These are phyloP conservation scores for Chondrosia reniformis DNA, from an alignment of 37 sponge, comb jelly and placozoan species.

Conservation along the genomic window DNA sequence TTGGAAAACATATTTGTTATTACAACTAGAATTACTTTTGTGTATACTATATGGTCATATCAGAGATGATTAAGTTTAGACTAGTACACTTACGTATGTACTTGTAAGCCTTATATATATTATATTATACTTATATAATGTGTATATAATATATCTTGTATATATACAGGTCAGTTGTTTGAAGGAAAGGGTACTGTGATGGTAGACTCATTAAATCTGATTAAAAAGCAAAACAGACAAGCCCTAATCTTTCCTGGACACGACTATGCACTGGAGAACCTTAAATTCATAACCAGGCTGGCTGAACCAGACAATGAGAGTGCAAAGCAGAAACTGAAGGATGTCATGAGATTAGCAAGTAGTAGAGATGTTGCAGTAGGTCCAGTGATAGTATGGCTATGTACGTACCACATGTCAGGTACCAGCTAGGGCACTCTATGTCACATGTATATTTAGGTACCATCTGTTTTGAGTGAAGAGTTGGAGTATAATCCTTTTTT, in stretches of 20 bases:
- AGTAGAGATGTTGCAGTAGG: neutral
- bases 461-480: conserved; percentile 61
- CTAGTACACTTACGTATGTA: neutral
- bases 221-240: conserved; percentile 12
- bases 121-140: neutral
- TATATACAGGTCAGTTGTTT: conserved; percentile 57
- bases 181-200: conserved; percentile 47
- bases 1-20: no score
- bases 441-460: no score
- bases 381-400: neutral
- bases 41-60: no score
- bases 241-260: conserved; percentile 72
- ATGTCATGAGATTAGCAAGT: neutral
- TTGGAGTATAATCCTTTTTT: conserved; percentile 63
- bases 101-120: neutral
- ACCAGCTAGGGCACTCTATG: no score
- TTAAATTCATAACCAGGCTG: conserved; percentile 35
- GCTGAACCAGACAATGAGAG: conserved; percentile 27
- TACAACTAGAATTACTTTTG: no score
- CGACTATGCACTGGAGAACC: conserved; percentile 53
- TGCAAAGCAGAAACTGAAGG: conserved; percentile 29
- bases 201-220: conserved; percentile 39
- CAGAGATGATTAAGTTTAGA: no score
- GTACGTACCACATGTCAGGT: conserved; percentile 29
- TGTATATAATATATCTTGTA: neutral